Base-by-base conservation (phyloP, 2,888 invertebrate species). In the Habrosyne pyritoides region DNA sequence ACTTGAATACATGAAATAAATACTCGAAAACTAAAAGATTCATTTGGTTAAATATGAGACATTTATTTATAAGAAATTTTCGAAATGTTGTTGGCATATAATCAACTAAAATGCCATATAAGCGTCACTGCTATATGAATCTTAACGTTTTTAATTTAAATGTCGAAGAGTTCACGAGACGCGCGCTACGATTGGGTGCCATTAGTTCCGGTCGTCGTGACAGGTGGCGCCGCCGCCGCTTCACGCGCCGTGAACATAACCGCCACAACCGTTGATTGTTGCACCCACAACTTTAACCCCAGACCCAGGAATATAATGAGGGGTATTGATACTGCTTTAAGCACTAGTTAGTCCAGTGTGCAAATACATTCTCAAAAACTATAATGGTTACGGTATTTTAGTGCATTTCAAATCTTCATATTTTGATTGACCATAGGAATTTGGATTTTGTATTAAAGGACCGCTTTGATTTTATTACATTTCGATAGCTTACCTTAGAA, bases 171-270 rank as follows among this genome's bases (percentile, higher is more conserved):
- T 18, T 42, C 18, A 42, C n/a, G n/a, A 42, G 8, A 12, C 12
- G 33, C 33, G 33, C 5, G 7, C 42, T 18, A 6, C 18, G 42
- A 42, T 42, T 42, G 42, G 42, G 14, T n/a, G 42, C 14, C 2
- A 42, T 42, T 42, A 42, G 42, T 49, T 56, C 56, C 57, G 47
- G 54, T 50, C 26, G 21, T 61, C 60, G 61, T 75, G 84, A 84
- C 87, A 87, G 88, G 83, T 87, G 88, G 69, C 57, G 67, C 56
- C 2, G 12, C 12, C 7, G 59, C 73, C 71, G 73, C 76, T 89
- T 91, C 87, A 90, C 90, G 91, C 77, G 86, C 57, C 61, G 68
- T 88, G 87, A 64, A 60, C 76, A 61, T 79, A 90, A 89, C 91
- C 87, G 73, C 72, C 71, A 61, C 73, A 81, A n/a, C n/a, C n/a